phyloP scores from a whole-genome alignment of 2,113 vertebrate genomes.

The Atlantisia rogersi region DNA sequence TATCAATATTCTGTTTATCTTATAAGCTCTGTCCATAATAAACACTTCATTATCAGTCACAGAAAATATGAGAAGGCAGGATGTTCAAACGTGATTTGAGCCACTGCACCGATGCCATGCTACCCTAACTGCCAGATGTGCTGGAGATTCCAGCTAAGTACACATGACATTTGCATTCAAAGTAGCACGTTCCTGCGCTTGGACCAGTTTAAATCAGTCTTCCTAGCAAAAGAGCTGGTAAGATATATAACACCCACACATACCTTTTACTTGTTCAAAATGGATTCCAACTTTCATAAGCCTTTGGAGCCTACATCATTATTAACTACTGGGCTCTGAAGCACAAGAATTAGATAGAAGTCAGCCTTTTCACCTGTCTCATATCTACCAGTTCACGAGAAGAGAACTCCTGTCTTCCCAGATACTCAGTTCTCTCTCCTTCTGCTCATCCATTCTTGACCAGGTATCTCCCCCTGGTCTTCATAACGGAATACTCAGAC shows the following conservation, averaged over 20 bases:
- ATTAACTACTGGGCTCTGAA: not conserved
- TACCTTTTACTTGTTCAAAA: not conserved
- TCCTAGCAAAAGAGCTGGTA: not conserved
- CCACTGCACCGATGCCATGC: not conserved
- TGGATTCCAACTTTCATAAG: not conserved
- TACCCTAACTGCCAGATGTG: not conserved
- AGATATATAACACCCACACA: not conserved
- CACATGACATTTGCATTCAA: not conserved
- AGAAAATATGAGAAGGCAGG: not conserved
- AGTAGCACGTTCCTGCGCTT: not conserved
- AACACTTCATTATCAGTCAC: slow-evolving; percentile 12
- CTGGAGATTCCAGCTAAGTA: not conserved
- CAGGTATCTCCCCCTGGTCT: not conserved
- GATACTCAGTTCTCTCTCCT: not conserved
- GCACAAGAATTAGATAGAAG: not conserved
- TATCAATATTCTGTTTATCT: not conserved
- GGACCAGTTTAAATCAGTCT: not conserved
- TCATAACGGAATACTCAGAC: not conserved
- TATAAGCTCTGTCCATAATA: not conserved
- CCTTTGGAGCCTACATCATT: not conserved
- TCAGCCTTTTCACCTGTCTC: not conserved
- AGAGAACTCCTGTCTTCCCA: not conserved
- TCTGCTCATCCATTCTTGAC: not conserved
- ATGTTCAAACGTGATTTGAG: not conserved
- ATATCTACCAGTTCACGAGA: not conserved